Percentiles rank a stretch among this genome's conserved stretches.
These are phyloP conservation scores for Drosophila aff. DNA, from an alignment of 1,140 invertebrate genomes.

Conservation along the genomic window DNA sequence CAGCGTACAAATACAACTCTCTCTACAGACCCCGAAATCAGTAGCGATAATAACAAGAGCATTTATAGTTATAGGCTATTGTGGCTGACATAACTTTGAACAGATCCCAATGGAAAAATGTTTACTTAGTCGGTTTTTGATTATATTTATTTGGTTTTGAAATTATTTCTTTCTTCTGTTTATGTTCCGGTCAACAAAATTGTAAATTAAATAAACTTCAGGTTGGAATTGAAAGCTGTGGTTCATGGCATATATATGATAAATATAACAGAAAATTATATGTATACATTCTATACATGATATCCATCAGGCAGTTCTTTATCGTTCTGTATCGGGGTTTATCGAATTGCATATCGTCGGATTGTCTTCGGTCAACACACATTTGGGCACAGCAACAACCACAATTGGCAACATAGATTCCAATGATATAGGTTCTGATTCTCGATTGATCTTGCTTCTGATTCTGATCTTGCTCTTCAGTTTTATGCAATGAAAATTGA, in stretches of 20 bases:
- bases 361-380: constrained; percentile 52
- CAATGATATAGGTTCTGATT: constrained; percentile 9
- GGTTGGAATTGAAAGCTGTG: constrained; percentile 61
- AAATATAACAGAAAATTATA: constrained; percentile 68
- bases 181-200: constrained; percentile 38
- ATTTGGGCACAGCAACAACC: constrained; percentile 77
- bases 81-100: constrained; percentile 74
- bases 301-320: constrained; percentile 44
- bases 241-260: constrained; percentile 65
- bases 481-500: constrained; percentile 82
- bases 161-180: constrained; percentile 9
- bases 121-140: constrained; percentile 30
- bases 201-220: constrained; percentile 70
- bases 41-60: constrained; percentile 48
- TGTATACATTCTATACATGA: constrained; percentile 46
- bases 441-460: constrained; percentile 2
- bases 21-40: constrained; percentile 68
- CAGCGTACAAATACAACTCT: constrained; percentile 63
- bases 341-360: constrained; percentile 51
- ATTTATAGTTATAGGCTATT: constrained; percentile 29
- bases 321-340: constrained; percentile 14
- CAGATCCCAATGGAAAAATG: constrained; percentile 77
- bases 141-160: constrained; percentile 11
- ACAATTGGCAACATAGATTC: constrained; percentile 70
- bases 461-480: constrained; percentile 49